Base-by-base conservation (phyloP, 2,113 vertebrate genomes). In the Psophia crepitans region DNA sequence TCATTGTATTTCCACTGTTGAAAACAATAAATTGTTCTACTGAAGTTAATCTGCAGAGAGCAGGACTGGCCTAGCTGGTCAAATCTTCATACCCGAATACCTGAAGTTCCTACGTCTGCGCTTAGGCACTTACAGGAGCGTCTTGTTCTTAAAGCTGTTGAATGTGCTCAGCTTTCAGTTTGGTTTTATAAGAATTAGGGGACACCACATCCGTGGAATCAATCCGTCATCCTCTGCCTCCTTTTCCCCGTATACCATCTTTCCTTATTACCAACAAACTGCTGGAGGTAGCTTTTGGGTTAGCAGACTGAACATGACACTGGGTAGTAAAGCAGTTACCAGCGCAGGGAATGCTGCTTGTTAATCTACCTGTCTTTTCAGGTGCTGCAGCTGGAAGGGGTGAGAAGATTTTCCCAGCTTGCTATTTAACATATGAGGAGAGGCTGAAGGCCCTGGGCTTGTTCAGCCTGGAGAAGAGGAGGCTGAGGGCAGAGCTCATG, bases 331-430 rank as follows among this genome's bases (percentile, higher is more conserved):
- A 94, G 83, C 93, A 82, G 64, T 75, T 82, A 58, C 44, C 19
- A 15, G 43, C 48, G 39, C 83, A 73, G 79, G 84, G 71, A 96
- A 83, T 66, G 66, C 77, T 86, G 93, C 46, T 48, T 58, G 91
- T 13, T 51, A 76, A 88, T 90, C 89, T 89, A 12, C 68, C 74
- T 71, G 37, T 33, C 80, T 96, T 91, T 92, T 95, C 71, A 97
- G 84, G 87, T 77, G 80, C 93, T 93, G 82, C 69, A 60, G 51
- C 60, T 49, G 48, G 61, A 88, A 93, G 46, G 16, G 19, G 24
- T 1, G 7, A 81, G 57, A 68, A 64, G 44, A 44, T 87, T 84
- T 86, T 56, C 76, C 10, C 5, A 73, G 68, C 43, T 78, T 71
- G 58, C 37, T 89, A 3, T 77, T 89, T 84, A 75, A 91, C 30